A percentile compares a stretch with the other conserved stretches of the same genome.
phyloP scores from a whole-genome alignment of 2,113 vertebrate genomes.

The Salminus brasiliensis region DNA sequence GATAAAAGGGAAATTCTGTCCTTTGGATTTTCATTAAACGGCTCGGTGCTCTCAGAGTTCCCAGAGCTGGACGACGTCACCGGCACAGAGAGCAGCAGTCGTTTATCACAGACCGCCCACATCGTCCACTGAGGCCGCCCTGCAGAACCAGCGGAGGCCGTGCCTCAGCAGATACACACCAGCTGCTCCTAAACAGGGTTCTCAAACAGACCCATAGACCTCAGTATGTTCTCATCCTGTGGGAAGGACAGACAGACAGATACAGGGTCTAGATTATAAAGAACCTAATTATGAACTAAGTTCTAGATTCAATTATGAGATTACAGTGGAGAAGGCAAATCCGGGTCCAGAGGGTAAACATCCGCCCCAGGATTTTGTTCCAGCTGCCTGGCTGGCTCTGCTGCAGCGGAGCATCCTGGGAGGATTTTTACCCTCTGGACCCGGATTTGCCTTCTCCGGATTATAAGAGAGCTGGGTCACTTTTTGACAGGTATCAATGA shows the following conservation, averaged over 20 bases:
- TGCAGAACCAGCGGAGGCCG: neutral
- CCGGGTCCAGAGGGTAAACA: no score
- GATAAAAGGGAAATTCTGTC: no score
- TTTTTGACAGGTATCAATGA: constrained; percentile 92
- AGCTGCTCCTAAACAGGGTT: constrained; percentile 80
- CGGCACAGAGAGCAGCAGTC: neutral
- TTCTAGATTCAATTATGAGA: no score
- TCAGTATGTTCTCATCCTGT: constrained; percentile 93
- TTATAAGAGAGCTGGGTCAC: constrained; percentile 59
- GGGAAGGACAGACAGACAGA: neutral
- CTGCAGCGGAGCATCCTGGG: no score
- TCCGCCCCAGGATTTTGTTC: no score
- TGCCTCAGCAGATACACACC: neutral
- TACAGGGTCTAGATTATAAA: neutral
- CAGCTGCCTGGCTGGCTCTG: no score
- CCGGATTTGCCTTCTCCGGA: no score
- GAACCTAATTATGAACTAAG: neutral
- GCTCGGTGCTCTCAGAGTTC: neutral
- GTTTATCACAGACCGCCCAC: neutral
- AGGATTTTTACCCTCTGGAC: no score
- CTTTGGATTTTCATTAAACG: neutral
- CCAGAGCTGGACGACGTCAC: neutral
- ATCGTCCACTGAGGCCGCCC: neutral
- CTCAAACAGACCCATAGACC: constrained; percentile 94
- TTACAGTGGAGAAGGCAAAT: no score